phyloP scores from a whole-genome alignment of 2,797 vertebrate genomes.

The Crenuchus spilurus region DNA sequence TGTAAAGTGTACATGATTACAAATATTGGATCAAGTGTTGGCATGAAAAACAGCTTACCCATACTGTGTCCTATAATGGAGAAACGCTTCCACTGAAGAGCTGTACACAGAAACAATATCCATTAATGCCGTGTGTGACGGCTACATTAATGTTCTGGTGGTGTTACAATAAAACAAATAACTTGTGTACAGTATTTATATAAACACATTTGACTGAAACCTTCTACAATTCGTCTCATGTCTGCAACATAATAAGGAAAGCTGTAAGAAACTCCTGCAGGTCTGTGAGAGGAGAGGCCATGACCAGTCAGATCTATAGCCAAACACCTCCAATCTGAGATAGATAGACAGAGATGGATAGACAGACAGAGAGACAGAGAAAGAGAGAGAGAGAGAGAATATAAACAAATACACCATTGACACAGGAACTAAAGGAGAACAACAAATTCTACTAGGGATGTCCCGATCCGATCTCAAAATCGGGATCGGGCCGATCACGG shows the following conservation, averaged over 20 bases:
- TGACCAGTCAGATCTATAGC: conserved; percentile 90
- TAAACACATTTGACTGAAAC: conserved; percentile 62
- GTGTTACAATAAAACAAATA: too few species aligned
- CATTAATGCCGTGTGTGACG: neutral
- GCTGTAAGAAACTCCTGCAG: conserved; percentile 77
- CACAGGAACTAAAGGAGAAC: too few species aligned
- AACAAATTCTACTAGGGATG: too few species aligned
- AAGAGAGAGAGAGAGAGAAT: neutral
- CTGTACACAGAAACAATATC: conserved; percentile 67
- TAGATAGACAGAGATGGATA: neutral
- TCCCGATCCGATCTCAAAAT: too few species aligned
- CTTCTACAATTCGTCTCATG: conserved; percentile 76
- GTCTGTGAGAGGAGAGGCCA: conserved; percentile 86
- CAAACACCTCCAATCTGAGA: conserved; percentile 81
- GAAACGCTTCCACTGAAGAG: conserved; percentile 88
- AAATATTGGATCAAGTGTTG: too few species aligned
- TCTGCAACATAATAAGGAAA: conserved; percentile 82
- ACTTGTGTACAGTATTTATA: too few species aligned
- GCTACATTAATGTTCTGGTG: too few species aligned
- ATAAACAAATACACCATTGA: neutral
- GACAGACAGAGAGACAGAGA: neutral
- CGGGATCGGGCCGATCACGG: too few species aligned
- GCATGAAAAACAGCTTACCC: conserved; percentile 79
- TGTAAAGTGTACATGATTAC: too few species aligned
- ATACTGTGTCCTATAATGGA: conserved; percentile 92